Evolutionary conservation across 35 echinoderm and acorn worm genomes (phyloP).

Genomic region (Chiridota heheva): DNA sequence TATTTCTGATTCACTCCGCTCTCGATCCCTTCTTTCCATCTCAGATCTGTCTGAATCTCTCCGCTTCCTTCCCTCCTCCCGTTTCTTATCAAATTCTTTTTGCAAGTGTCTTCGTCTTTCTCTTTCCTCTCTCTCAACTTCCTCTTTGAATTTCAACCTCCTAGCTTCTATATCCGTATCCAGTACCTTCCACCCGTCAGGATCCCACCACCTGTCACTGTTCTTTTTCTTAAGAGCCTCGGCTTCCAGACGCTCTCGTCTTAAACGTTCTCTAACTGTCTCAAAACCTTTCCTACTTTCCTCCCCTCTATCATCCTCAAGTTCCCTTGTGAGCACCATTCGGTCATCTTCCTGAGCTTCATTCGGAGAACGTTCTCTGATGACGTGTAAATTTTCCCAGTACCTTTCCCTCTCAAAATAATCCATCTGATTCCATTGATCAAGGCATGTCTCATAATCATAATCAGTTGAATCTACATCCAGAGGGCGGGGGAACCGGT

Average conservation of each 20-base stretch:
- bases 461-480: constrained; percentile 4
- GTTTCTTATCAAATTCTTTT: no score
- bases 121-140: constrained; percentile 27
- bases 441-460: constrained; percentile 39
- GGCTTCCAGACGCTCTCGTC: constrained; percentile 22
- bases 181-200: constrained; percentile 23
- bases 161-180: constrained; percentile 32
- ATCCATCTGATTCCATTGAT: constrained; percentile 38
- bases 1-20: no score
- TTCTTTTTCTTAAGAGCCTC: constrained; percentile 28
- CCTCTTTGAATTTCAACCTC: constrained; percentile 33
- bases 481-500: neutral
- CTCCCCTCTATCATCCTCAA: neutral
- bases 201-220: constrained; percentile 6
- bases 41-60: neutral
- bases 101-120: no score
- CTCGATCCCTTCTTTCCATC: neutral
- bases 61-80: constrained; percentile 1
- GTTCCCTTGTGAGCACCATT: no score
- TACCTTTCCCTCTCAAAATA: constrained; percentile 31
- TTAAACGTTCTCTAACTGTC: constrained; percentile 4
- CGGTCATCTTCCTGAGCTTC: no score
- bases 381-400: constrained; percentile 31
- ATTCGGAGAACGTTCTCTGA: constrained; percentile 5
- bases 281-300: constrained; percentile 23